Evolutionary conservation across 2,888 invertebrate species (phyloP).

Genomic region (Xestia c-nigrum): DNA sequence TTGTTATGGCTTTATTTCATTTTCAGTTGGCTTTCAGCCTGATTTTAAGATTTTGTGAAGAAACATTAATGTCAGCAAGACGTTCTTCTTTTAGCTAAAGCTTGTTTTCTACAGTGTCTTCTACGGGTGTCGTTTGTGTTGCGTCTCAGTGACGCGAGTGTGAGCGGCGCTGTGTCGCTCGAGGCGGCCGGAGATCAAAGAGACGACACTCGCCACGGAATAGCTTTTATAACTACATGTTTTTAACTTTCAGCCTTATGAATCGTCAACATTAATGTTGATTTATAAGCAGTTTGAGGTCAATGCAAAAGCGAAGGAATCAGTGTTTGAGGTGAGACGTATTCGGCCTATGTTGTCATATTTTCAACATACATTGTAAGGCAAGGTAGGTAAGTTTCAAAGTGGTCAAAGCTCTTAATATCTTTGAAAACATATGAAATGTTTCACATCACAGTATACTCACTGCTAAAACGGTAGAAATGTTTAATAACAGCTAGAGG

Average conservation of each 20-base stretch:
- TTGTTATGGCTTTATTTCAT: neutral
- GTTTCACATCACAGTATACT: too few species aligned
- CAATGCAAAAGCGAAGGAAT: neutral
- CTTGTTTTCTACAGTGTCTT: neutral
- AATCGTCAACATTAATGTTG: neutral
- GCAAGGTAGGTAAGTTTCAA: too few species aligned
- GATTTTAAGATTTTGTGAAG: neutral
- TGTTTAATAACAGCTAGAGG: conserved; percentile 15
- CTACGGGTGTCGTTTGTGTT: neutral
- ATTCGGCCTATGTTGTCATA: neutral
- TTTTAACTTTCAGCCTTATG: conserved; percentile 4
- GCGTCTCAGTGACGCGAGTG: neutral
- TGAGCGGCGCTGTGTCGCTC: neutral
- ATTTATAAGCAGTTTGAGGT: neutral
- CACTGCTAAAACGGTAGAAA: neutral
- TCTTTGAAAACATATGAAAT: too few species aligned
- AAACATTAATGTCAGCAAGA: neutral
- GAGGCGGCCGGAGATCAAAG: conserved; percentile 24
- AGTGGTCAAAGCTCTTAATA: too few species aligned
- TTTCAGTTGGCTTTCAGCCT: neutral
- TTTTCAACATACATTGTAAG: too few species aligned
- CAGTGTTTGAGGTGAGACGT: neutral
- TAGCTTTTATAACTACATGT: conserved; percentile 6
- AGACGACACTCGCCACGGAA: neutral
- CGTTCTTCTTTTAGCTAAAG: neutral